Conservation (phyloP, 2,888 invertebrate species). For the Periphyllus acericola region DNA sequence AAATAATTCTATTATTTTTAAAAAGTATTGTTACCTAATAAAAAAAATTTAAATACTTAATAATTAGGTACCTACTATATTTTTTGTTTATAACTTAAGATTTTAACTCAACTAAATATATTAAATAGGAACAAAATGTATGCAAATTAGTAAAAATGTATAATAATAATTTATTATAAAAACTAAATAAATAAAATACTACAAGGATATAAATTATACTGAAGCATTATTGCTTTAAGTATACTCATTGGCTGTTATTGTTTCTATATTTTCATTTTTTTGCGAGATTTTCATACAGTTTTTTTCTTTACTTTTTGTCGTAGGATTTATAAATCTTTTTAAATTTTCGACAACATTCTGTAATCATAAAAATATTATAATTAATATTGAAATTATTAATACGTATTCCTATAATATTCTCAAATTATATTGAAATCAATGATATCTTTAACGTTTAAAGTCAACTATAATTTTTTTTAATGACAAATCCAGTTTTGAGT, state of each 20-base stretch:
- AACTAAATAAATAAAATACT: not conserved
- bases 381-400: too few species aligned
- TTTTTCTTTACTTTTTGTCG: not conserved
- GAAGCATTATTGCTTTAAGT: not conserved
- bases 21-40: not conserved
- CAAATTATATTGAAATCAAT: too few species aligned
- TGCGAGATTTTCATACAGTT: not conserved
- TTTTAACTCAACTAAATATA: not conserved
- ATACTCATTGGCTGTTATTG: not conserved
- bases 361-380: not conserved
- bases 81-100: not conserved
- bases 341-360: slow-evolving; percentile 1
- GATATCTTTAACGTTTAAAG: too few species aligned
- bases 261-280: not conserved
- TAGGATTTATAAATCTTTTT: not conserved
- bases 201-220: not conserved
- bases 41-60: not conserved
- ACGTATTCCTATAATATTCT: too few species aligned
- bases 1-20: not conserved
- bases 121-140: not conserved
- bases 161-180: not conserved
- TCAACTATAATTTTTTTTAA: too few species aligned
- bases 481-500: too few species aligned
- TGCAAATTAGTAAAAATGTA: not conserved
- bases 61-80: not conserved